Evolutionary conservation across 35 echinoderm and acorn worm genomes (phyloP).

Genomic region (Patiria miniata): DNA sequence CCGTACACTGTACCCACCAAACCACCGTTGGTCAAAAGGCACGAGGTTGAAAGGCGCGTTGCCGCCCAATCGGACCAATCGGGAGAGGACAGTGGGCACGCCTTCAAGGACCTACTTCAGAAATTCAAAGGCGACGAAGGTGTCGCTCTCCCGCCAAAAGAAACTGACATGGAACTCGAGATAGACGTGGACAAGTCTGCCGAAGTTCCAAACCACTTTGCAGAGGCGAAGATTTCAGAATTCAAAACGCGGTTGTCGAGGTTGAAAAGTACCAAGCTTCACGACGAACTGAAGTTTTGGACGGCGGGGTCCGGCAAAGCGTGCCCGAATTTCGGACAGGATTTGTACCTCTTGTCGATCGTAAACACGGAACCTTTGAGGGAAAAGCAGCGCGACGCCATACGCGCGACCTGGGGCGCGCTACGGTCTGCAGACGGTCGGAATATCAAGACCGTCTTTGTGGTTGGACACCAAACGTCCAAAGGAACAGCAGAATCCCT

Average conservation of each 20-base stretch:
- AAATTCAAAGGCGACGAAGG: not conserved
- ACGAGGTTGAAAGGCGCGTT: not conserved
- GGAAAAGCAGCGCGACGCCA: slow-evolving; percentile 38
- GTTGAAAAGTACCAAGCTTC: slow-evolving; percentile 6
- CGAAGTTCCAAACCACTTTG: not conserved
- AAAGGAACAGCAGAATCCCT: not conserved
- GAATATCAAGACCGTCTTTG: not conserved
- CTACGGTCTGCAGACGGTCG: not conserved
- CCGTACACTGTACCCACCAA: not conserved
- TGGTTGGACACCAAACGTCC: slow-evolving; percentile 16
- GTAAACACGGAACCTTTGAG: slow-evolving; percentile 52
- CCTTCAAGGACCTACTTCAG: not conserved
- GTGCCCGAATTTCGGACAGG: slow-evolving; percentile 15
- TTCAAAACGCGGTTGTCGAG: not conserved
- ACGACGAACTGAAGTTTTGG: slow-evolving; percentile 38
- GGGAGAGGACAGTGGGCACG: not conserved
- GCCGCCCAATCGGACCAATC: not conserved
- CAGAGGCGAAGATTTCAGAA: slow-evolving; percentile 1
- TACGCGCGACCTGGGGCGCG: slow-evolving; percentile 30
- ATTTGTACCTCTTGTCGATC: slow-evolving; percentile 44
- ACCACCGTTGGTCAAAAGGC: not conserved
- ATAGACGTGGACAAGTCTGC: not conserved
- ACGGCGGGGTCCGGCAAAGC: slow-evolving; percentile 17
- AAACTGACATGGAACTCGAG: not conserved
- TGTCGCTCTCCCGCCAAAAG: not conserved